phyloP scores from a whole-genome alignment of 2,888 invertebrate genomes.

The Eupithecia subumbrata region DNA sequence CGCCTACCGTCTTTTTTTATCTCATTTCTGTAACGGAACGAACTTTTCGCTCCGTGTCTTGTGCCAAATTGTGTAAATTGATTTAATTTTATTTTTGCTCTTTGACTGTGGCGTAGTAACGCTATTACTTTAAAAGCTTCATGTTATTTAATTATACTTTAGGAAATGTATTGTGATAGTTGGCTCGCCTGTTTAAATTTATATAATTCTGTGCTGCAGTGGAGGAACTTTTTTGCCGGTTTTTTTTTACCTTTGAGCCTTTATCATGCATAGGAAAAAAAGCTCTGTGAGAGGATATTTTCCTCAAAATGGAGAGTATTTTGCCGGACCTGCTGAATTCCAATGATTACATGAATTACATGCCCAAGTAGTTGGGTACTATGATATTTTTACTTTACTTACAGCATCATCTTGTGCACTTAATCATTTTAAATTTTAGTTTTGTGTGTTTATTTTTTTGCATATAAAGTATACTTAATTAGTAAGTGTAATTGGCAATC shows the following conservation, averaged over 20 bases:
- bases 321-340: not conserved
- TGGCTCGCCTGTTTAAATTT: not conserved
- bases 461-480: no score
- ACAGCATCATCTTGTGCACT: not conserved
- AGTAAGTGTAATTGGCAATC: no score
- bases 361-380: not conserved
- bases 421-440: no score
- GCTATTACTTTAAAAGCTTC: slow-evolving; percentile 35
- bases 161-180: slow-evolving; percentile 15
- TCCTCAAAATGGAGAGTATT: not conserved
- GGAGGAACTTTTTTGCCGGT: not conserved
- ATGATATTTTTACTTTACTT: not conserved
- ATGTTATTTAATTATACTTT: slow-evolving; percentile 30
- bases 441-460: no score
- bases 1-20: slow-evolving; percentile 43
- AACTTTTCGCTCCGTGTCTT: slow-evolving; percentile 31
- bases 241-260: not conserved
- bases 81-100: slow-evolving; percentile 45
- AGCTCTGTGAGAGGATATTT: not conserved
- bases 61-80: slow-evolving; percentile 47
- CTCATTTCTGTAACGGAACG: slow-evolving; percentile 46
- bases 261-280: not conserved
- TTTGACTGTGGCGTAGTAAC: slow-evolving; percentile 40
- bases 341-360: not conserved
- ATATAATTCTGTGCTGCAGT: not conserved